Percentiles rank a stretch among this genome's conserved stretches.
Conservation (phyloP, 1,140 invertebrate genomes). For the Formica selysi region DNA sequence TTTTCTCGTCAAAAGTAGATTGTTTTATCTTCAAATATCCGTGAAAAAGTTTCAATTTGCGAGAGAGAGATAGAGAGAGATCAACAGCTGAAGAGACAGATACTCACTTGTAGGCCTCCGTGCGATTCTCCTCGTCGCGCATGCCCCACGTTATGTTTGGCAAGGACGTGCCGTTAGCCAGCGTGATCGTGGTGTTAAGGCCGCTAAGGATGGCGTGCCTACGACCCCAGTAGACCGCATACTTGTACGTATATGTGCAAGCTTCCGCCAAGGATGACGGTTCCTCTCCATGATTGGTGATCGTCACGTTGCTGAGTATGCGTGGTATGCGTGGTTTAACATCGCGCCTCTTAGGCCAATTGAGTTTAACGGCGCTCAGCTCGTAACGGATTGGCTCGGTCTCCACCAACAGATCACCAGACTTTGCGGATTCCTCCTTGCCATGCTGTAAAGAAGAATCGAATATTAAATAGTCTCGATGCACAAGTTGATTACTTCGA, state of each 20-base stretch:
- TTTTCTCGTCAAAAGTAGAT: background rate
- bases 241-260: constrained; percentile 90
- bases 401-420: constrained; percentile 92
- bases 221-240: constrained; percentile 92
- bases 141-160: constrained; percentile 91
- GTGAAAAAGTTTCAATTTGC: background rate
- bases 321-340: constrained; percentile 84
- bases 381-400: constrained; percentile 92
- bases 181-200: constrained; percentile 89
- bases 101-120: constrained; percentile 87
- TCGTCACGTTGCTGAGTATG: constrained; percentile 88
- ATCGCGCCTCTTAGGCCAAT: constrained; percentile 87
- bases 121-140: constrained; percentile 86
- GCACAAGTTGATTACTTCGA: background rate
- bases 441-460: constrained; percentile 84
- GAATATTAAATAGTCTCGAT: background rate
- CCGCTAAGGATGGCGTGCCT: constrained; percentile 92
- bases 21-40: constrained; percentile 3
- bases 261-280: constrained; percentile 89
- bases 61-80: background rate
- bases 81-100: background rate
- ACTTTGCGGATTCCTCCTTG: constrained; percentile 87
- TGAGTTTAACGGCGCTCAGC: constrained; percentile 89
- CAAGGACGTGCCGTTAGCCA: constrained; percentile 87
- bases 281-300: constrained; percentile 88